These are phyloP conservation scores for Echiichthys vipera DNA, from an alignment of 2,797 vertebrate genomes.

Conservation along the genomic window DNA sequence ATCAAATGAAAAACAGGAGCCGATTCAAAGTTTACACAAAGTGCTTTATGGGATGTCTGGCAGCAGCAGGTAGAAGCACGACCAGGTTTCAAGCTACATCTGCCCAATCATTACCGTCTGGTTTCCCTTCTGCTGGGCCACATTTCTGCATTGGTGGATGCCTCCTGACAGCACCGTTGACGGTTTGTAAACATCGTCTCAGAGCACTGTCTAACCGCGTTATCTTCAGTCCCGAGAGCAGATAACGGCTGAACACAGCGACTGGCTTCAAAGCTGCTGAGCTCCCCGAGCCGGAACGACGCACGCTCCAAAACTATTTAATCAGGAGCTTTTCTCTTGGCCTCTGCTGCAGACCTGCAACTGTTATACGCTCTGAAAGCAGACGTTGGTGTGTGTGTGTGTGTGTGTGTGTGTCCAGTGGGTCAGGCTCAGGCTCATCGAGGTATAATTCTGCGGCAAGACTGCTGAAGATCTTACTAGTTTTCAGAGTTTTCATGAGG, in stretches of 20 bases:
- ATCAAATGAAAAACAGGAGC: not conserved
- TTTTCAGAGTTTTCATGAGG: constrained; percentile 34
- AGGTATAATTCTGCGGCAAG: constrained; percentile 67
- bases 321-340: constrained; percentile 73
- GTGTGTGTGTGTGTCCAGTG: constrained; percentile 35
- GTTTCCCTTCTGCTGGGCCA: constrained; percentile 2
- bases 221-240: constrained; percentile 65
- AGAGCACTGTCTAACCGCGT: constrained; percentile 51
- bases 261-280: constrained; percentile 79
- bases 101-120: constrained; percentile 19
- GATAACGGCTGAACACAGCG: constrained; percentile 61
- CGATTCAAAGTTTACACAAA: constrained; percentile 25
- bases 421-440: constrained; percentile 34
- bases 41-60: constrained; percentile 11
- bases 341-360: constrained; percentile 52
- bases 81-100: constrained; percentile 35
- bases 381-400: constrained; percentile 24
- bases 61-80: constrained; percentile 33
- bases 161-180: constrained; percentile 28
- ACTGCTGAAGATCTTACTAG: constrained; percentile 34
- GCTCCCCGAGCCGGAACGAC: constrained; percentile 46
- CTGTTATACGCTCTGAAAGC: constrained; percentile 42
- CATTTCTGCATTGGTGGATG: constrained; percentile 4
- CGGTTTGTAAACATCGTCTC: constrained; percentile 64
- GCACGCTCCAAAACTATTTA: constrained; percentile 76